Base-by-base conservation (phyloP, 2,888 invertebrate genomes). In the Machimus atricapillus region DNA sequence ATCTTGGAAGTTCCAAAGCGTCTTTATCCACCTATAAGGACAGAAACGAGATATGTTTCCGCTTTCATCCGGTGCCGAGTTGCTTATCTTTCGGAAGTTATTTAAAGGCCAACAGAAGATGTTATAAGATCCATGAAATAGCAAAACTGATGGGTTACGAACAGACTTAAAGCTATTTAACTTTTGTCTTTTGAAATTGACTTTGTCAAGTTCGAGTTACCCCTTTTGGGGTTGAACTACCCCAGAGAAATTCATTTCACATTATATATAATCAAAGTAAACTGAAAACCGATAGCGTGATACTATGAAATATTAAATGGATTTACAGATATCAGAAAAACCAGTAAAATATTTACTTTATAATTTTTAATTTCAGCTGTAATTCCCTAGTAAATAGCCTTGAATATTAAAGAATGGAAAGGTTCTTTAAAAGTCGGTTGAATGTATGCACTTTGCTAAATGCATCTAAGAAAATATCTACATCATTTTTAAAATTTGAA, bases 61-160 rank as follows among this genome's bases (percentile, higher is more conserved):
- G 16, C 23, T 79, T 79, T 79, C 52, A 79, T 79, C 52, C 52
- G 27, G n/a, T 52, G 40, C 31, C 14, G 79, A 79, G 16, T 79
- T 79, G 37, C 40, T 79, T 79, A 16, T 79, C 79, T 79, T 79
- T 27, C 52, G 12, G 16, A 52, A 79, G 46, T 52, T 79, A 79
- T 52, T 79, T 52, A 27, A 79, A 52, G 79, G 43, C 52, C 31
- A 52, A 52, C 79, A 52, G 52, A 79, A 79, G 79, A 46, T 79
- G 23, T 23, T 66, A 23, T 66, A 9, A 66, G 14, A 66, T 27
- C 23, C 19, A 66, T 27, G 66, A 9, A 66, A 19, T 23, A 23
- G 66, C 66, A 23, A 66, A 66, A 66, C 66, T 66, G 66, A 27
- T 23, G 66, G 27, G 66, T 23, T 66, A 19, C 66, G 66, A 66